phyloP scores from a whole-genome alignment of 2,797 vertebrate genomes.

The Perodicticus potto region DNA sequence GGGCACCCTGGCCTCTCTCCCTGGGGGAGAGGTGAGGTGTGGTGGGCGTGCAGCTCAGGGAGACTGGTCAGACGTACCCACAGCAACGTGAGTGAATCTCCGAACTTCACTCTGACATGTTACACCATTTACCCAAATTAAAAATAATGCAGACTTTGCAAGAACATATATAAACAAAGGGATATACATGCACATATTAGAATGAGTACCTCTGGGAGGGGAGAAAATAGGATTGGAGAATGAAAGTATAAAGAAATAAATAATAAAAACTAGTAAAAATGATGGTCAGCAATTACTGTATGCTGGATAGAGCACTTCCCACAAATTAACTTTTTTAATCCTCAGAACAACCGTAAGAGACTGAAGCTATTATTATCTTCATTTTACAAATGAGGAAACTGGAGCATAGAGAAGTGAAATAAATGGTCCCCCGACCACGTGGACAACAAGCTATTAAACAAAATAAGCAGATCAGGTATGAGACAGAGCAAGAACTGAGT shows the following conservation, averaged over 20 bases:
- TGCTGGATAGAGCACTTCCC: background rate
- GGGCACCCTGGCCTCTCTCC: accelerated
- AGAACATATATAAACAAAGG: background rate
- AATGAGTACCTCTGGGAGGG: background rate
- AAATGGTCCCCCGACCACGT: background rate
- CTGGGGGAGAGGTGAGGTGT: accelerated
- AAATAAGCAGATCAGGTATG: background rate
- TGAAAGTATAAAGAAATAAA: background rate
- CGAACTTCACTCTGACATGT: too few species aligned
- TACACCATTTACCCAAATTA: background rate
- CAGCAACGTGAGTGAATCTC: accelerated
- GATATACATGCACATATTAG: background rate
- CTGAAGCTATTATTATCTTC: background rate
- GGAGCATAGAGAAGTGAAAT: background rate
- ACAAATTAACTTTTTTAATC: slow-evolving; percentile 54
- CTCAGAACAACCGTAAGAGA: slow-evolving; percentile 32
- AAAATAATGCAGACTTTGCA: background rate
- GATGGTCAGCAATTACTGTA: background rate
- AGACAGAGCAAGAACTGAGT: background rate
- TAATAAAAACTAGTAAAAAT: slow-evolving; percentile 47
- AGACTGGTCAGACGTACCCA: accelerated
- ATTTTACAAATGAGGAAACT: slow-evolving; percentile 29
- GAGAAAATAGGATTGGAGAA: background rate
- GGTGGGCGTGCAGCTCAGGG: background rate
- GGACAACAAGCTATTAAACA: background rate